Base-by-base conservation (phyloP, 2,113 vertebrate species). In the Nannospalax galili region DNA sequence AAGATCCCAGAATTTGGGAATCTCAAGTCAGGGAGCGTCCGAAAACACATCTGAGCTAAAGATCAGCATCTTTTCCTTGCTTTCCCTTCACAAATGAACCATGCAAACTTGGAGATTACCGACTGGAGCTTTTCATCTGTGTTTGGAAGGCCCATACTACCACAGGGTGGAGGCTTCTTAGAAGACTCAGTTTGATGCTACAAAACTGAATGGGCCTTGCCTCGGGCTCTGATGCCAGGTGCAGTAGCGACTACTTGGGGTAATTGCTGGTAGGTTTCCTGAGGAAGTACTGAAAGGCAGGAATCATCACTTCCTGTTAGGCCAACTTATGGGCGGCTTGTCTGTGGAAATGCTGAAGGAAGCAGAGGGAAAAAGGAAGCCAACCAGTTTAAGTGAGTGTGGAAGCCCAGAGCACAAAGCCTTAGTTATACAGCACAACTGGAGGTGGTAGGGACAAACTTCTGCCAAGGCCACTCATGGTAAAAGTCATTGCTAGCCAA, bases 291-390 rank as follows among this genome's bases (percentile, higher is more conserved):
- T 26, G 24, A 42, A 30, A 4, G 26, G 26, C 7, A 48, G 19
- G n/a, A 32, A 5, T 20, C 40, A 60, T 73, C 12, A 2, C 30
- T 56, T 37, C 28, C 69, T 11, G 5, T 15, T 14, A 2, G 26
- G 11, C 12, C 30, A 37, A 20, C 32, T 32, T 37, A 26, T 4
- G 0, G 45, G 79, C 26, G 30, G 11, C 16, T 35, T 19, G 58
- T 69, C 22, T 1, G 3, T 0, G 7, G 62, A 19, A 32, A 0
- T 48, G 40, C 42, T 11, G 7, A 65, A n/a, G 1, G 32, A 37
- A 84, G 62, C 52, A 52, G 45, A 78, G 19, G 64, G 10, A 15
- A 24, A 69, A 26, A 62, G 16, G 4, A 4, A 20, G 7, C 32
- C 67, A 8, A 2, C 28, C 35, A 37, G 65, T 32, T 12, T 5